A percentile compares a stretch with the other conserved stretches of the same genome.
Evolutionary conservation across 2,888 invertebrate species (phyloP).

Genomic region (Cyclophora albipunctata): DNA sequence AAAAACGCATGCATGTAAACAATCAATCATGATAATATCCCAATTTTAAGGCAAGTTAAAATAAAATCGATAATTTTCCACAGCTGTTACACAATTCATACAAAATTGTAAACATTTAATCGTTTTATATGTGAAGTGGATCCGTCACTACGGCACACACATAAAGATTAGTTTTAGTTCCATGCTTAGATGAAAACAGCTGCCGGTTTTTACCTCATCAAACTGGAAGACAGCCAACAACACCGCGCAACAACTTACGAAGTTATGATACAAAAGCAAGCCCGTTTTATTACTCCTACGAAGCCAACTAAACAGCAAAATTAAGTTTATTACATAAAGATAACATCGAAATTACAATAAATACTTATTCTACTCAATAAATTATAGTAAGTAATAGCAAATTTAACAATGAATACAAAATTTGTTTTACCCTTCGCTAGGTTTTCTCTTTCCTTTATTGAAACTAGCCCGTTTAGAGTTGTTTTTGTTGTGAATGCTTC

Average conservation of each 20-base stretch:
- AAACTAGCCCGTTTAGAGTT: conserved; percentile 59
- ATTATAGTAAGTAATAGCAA: not conserved
- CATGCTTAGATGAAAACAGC: conserved; percentile 8
- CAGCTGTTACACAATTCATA: no score
- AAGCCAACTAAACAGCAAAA: no score
- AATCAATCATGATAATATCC: no score
- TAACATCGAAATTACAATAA: no score
- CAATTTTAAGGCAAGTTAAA: no score
- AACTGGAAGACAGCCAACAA: conserved; percentile 42
- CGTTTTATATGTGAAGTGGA: no score
- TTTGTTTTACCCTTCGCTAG: conserved; percentile 50
- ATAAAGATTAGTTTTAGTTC: not conserved
- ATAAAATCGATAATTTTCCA: no score
- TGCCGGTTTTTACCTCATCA: conserved; percentile 36
- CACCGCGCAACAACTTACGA: conserved; percentile 5
- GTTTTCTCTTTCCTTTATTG: conserved; percentile 56
- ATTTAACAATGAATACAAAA: not conserved
- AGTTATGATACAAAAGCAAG: not conserved
- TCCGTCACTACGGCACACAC: no score
- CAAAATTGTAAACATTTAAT: no score
- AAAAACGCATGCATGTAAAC: no score
- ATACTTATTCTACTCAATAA: no score
- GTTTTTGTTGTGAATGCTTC: conserved; percentile 65
- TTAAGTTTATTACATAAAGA: no score
- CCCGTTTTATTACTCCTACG: not conserved